Evolutionary conservation across 2,797 vertebrate species (phyloP).

Genomic region (Huso huso): DNA sequence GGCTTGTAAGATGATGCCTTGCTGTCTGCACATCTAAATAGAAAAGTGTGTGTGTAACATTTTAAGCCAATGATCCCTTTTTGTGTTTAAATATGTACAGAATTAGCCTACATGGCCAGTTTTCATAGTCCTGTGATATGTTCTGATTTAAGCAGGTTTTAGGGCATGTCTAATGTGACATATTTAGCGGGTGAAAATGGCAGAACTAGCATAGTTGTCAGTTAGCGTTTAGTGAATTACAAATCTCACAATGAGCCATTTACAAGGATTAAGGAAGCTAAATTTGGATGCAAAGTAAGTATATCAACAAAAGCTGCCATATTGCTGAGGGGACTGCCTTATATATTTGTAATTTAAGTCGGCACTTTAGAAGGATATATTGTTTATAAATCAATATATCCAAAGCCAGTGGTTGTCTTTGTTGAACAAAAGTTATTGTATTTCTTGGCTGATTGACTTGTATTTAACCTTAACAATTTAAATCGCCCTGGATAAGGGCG

Average conservation of each 20-base stretch:
- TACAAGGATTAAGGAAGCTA: constrained; percentile 18
- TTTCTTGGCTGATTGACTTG: no score
- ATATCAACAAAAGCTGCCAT: constrained; percentile 39
- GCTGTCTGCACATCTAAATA: constrained; percentile 9
- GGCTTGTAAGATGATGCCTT: constrained; percentile 19
- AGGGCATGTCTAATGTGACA: constrained; percentile 16
- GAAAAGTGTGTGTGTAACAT: not conserved
- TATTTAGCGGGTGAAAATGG: constrained; percentile 19
- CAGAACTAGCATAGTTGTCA: constrained; percentile 11
- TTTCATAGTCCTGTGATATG: no score
- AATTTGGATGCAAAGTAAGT: constrained; percentile 9
- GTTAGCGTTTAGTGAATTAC: constrained; percentile 14
- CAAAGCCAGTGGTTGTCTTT: no score
- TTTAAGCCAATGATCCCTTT: not conserved
- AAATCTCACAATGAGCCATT: constrained; percentile 13
- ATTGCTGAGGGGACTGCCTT: constrained; percentile 28
- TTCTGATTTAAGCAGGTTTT: constrained; percentile 8
- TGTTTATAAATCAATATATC: no score
- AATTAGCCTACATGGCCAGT: no score
- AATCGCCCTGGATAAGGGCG: no score
- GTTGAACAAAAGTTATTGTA: no score
- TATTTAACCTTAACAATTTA: no score
- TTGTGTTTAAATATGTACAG: no score
- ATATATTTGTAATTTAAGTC: constrained; percentile 42
- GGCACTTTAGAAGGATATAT: no score